Conservation (phyloP, 2,888 invertebrate genomes). For the Cerceris rybyensis region DNA sequence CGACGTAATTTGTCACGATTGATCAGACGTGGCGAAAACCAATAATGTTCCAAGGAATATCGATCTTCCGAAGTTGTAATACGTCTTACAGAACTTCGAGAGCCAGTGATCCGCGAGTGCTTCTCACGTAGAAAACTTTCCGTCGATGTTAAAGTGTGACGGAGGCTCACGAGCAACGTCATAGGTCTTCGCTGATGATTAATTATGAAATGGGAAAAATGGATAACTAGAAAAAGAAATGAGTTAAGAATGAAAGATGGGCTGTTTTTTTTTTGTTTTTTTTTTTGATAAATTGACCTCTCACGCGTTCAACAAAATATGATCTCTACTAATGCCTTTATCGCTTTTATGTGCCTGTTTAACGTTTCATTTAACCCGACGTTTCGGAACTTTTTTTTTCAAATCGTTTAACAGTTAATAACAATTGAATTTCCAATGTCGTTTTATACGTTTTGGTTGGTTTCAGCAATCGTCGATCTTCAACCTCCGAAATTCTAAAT, state of each 20-base stretch:
- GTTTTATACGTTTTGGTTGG: too few species aligned
- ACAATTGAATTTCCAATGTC: too few species aligned
- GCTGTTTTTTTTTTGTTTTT: slow-evolving; percentile 24
- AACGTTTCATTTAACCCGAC: not conserved
- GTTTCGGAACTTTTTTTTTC: too few species aligned
- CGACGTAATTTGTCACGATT: slow-evolving; percentile 12
- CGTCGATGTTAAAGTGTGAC: slow-evolving; percentile 23
- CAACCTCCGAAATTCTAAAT: too few species aligned
- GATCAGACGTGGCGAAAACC: not conserved
- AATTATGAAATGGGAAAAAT: slow-evolving; percentile 42
- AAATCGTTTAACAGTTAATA: too few species aligned
- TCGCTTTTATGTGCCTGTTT: not conserved
- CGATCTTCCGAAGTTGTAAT: slow-evolving; percentile 12
- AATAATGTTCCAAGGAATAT: slow-evolving; percentile 11
- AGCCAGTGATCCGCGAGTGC: not conserved
- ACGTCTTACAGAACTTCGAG: slow-evolving; percentile 21
- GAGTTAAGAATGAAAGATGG: slow-evolving; percentile 38
- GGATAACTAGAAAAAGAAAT: slow-evolving; percentile 13
- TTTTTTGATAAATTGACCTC: slow-evolving; percentile 45
- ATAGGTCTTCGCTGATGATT: slow-evolving; percentile 40
- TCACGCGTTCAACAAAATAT: slow-evolving; percentile 10
- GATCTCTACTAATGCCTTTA: not conserved
- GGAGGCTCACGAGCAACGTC: slow-evolving; percentile 14
- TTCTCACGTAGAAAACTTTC: slow-evolving; percentile 19
- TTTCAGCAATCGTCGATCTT: too few species aligned